Conservation (phyloP, 2,888 invertebrate species). For the Theristus sp. region DNA sequence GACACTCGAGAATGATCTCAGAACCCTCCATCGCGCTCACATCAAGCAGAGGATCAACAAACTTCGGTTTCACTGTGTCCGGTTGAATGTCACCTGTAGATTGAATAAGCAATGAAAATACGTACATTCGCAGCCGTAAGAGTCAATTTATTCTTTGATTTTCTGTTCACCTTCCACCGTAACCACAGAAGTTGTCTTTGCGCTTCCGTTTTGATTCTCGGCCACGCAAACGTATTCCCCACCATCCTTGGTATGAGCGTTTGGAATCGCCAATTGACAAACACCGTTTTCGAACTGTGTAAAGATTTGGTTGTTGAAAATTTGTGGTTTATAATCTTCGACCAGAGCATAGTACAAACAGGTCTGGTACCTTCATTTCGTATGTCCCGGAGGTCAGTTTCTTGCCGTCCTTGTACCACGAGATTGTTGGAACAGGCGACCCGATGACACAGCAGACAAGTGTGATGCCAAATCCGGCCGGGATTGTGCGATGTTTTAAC, state of each 20-base stretch:
- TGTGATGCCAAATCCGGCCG: slow-evolving; percentile 15
- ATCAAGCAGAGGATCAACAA: slow-evolving; percentile 20
- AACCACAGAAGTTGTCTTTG: slow-evolving; percentile 81
- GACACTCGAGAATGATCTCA: slow-evolving; percentile 14
- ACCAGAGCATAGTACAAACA: too few relatives aligned
- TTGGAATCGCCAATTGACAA: slow-evolving; percentile 80
- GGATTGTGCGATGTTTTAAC: slow-evolving; percentile 16
- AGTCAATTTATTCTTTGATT: too few relatives aligned
- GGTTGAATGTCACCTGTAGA: neutral
- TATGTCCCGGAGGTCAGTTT: slow-evolving; percentile 10
- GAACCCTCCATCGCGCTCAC: slow-evolving; percentile 16
- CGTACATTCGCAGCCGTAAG: too few relatives aligned
- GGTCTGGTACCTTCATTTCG: slow-evolving; percentile 7
- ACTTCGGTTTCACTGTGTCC: slow-evolving; percentile 16
- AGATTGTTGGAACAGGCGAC: slow-evolving; percentile 19
- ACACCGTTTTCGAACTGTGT: slow-evolving; percentile 46
- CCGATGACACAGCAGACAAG: slow-evolving; percentile 24
- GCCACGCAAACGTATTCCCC: slow-evolving; percentile 88
- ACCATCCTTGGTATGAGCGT: slow-evolving; percentile 77
- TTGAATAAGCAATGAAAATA: too few relatives aligned
- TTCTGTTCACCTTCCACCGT: slow-evolving; percentile 88
- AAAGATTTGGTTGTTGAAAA: neutral
- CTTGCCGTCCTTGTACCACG: slow-evolving; percentile 23
- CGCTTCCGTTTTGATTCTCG: slow-evolving; percentile 71
- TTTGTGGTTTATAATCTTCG: neutral